These are phyloP conservation scores for Oophaga pumilio DNA, from an alignment of 2,113 vertebrate genomes.

Conservation along the genomic window DNA sequence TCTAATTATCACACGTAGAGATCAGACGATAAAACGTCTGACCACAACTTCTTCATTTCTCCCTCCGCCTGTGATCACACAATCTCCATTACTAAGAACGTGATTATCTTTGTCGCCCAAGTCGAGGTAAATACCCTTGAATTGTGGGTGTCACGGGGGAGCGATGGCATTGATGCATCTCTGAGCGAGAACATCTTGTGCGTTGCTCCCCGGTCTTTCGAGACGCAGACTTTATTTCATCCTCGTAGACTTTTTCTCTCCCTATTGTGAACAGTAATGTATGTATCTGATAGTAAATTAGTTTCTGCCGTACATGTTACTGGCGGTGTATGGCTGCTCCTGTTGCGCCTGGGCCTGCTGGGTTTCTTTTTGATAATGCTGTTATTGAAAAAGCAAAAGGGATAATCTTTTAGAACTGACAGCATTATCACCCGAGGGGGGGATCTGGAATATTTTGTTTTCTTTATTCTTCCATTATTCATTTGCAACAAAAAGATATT, in stretches of 20 bases:
- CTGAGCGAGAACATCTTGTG: background rate
- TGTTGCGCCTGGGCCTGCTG: constrained; percentile 27
- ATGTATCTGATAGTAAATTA: constrained; percentile 48
- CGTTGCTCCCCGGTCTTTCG: background rate
- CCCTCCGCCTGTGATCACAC: background rate
- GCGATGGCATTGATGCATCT: constrained; percentile 7
- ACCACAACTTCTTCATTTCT: background rate
- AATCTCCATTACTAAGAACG: background rate
- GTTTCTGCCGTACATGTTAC: background rate
- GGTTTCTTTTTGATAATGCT: constrained; percentile 45
- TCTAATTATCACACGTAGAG: background rate
- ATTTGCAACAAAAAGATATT: constrained; percentile 25
- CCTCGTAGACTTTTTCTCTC: background rate
- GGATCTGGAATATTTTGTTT: constrained; percentile 37
- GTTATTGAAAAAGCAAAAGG: constrained; percentile 47
- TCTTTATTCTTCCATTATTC: constrained; percentile 32
- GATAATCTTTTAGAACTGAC: constrained; percentile 40
- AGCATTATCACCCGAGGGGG: constrained; percentile 38
- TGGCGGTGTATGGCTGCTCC: constrained; percentile 2
- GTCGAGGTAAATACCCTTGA: background rate
- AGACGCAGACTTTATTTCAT: background rate
- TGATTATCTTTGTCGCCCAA: constrained; percentile 1
- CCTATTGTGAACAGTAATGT: constrained; percentile 40
- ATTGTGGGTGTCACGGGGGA: background rate
- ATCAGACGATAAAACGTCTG: background rate